Evolutionary conservation across 23 tunicate genomes (phyloP).

Genomic region (Botrylloides violaceus): DNA sequence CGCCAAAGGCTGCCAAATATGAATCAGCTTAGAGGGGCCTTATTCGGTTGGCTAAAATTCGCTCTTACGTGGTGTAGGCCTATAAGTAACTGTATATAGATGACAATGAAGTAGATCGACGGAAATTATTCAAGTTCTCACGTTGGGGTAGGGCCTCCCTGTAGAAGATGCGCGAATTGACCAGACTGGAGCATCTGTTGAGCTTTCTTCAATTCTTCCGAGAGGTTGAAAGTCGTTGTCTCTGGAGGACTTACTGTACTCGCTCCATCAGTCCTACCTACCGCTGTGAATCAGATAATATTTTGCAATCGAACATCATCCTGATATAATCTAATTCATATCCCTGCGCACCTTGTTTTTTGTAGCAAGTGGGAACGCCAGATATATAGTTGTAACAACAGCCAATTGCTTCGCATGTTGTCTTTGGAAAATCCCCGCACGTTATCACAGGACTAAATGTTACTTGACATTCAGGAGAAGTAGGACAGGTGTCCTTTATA

Average conservation of each 20-base stretch:
- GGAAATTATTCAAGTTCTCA: too few species aligned
- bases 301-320: background rate
- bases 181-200: background rate
- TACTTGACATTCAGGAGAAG: constrained; percentile 31
- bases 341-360: constrained; percentile 27
- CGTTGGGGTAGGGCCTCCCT: too few species aligned
- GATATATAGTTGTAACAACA: constrained; percentile 34
- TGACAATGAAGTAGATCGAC: too few species aligned
- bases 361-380: constrained; percentile 20
- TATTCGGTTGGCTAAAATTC: too few species aligned
- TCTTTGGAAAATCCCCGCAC: constrained; percentile 9
- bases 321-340: background rate
- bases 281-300: background rate
- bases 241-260: constrained; percentile 9
- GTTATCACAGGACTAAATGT: constrained; percentile 21
- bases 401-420: constrained; percentile 26
- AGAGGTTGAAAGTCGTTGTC: background rate
- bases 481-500: constrained; percentile 28
- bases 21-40: too few species aligned
- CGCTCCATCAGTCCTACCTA: background rate
- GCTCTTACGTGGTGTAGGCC: too few species aligned
- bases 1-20: too few species aligned
- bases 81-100: too few species aligned
- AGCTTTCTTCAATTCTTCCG: background rate
- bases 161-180: too few species aligned